Conservation (phyloP, 2,797 vertebrate genomes). For the Xenopus petersii region DNA sequence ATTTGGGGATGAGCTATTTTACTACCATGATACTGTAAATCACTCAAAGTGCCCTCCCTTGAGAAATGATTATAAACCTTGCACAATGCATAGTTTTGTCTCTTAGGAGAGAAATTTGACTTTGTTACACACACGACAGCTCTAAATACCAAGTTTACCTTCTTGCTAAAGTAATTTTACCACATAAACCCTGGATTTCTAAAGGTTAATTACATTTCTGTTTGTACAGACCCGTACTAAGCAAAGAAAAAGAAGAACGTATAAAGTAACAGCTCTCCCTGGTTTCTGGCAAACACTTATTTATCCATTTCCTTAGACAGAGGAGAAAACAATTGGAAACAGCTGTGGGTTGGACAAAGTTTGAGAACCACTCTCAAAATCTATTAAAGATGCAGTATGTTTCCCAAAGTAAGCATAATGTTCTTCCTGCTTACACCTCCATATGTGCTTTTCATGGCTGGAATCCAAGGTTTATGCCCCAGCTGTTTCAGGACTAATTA, state of each 20-base stretch:
- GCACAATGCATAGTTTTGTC: no score
- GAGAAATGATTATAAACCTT: no score
- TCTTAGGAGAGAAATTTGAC: no score
- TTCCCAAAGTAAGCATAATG: slow-evolving; percentile 46
- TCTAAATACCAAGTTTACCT: no score
- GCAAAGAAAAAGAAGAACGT: slow-evolving; percentile 19
- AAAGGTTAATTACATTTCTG: slow-evolving; percentile 48
- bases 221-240: slow-evolving; percentile 47
- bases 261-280: slow-evolving; percentile 49
- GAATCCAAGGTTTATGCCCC: background rate
- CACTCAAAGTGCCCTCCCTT: no score
- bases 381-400: slow-evolving; percentile 43
- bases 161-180: slow-evolving; percentile 40
- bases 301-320: slow-evolving; percentile 56
- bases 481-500: background rate
- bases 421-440: slow-evolving; percentile 3
- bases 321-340: slow-evolving; percentile 66
- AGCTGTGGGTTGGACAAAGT: slow-evolving; percentile 62
- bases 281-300: slow-evolving; percentile 53
- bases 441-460: background rate
- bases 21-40: no score
- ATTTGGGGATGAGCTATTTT: no score
- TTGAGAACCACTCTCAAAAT: slow-evolving; percentile 48
- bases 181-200: slow-evolving; percentile 26
- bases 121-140: no score